Conservation (phyloP, 2,113 vertebrate genomes). For the Brachyhypopomus occidentalis region DNA sequence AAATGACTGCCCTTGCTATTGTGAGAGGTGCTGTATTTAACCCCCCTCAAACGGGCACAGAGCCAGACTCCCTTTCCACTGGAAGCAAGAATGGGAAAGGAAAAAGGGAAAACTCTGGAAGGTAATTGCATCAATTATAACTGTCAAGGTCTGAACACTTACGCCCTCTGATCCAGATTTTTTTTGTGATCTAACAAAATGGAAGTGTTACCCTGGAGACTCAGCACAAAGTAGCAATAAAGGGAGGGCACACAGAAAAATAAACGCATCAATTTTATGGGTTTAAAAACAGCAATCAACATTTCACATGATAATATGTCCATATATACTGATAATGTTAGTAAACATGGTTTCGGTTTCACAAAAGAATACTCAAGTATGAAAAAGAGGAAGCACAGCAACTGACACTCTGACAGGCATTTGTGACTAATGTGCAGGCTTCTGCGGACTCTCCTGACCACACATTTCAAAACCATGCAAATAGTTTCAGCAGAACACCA, state of each 20-base stretch:
- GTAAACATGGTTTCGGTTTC: conserved; percentile 2
- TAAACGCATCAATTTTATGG: not conserved
- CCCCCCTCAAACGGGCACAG: conserved; percentile 51
- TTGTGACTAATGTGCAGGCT: not conserved
- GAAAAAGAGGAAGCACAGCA: not conserved
- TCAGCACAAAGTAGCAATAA: not conserved
- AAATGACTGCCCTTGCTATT: conserved; percentile 51
- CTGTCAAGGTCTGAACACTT: conserved; percentile 18
- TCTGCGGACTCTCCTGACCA: not conserved
- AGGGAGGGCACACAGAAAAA: not conserved
- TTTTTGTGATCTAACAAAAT: conserved; percentile 1
- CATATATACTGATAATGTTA: not conserved
- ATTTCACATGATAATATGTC: too few relatives aligned
- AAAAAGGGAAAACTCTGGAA: not conserved
- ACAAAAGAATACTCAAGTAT: not conserved
- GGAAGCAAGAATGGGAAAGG: conserved; percentile 40
- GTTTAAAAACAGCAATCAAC: not conserved
- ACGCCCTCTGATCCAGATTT: not conserved
- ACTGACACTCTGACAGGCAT: not conserved
- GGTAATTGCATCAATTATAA: conserved; percentile 30
- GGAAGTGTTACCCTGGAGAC: conserved; percentile 8
- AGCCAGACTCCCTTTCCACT: conserved; percentile 26
- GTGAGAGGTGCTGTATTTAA: conserved; percentile 61
- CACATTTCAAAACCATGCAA: conserved; percentile 4
- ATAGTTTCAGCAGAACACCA: not conserved